Percentiles rank a stretch among this genome's conserved stretches.
Evolutionary conservation across 2,888 invertebrate species (phyloP).

Genomic region (Balanococcus diminutus): DNA sequence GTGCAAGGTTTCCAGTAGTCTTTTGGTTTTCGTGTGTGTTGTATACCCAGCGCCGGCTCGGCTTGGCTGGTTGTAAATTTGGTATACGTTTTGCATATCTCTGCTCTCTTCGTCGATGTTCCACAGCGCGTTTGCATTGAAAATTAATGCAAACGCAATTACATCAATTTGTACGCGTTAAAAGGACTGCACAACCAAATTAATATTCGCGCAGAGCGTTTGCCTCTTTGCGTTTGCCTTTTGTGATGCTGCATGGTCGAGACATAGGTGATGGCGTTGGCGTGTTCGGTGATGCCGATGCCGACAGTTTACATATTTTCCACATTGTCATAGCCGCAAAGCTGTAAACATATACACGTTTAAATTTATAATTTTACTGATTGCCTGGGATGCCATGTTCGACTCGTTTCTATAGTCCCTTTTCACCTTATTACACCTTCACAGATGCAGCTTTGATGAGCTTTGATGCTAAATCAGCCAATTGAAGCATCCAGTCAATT

Average conservation of each 20-base stretch:
- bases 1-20: slow-evolving; percentile 26
- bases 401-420: too few species aligned
- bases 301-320: neutral
- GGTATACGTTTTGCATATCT: neutral
- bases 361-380: slow-evolving; percentile 2
- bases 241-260: slow-evolving; percentile 17
- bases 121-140: slow-evolving; percentile 26
- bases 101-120: neutral
- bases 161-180: slow-evolving; percentile 53
- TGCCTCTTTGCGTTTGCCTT: neutral
- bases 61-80: neutral
- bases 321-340: neutral
- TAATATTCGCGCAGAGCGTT: slow-evolving; percentile 44
- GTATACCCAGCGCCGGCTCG: neutral
- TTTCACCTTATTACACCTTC: too few species aligned
- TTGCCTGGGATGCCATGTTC: neutral
- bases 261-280: slow-evolving; percentile 16
- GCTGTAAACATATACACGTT: slow-evolving; percentile 2
- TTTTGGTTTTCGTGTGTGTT: slow-evolving; percentile 19
- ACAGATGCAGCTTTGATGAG: neutral
- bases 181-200: slow-evolving; percentile 45
- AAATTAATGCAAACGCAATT: slow-evolving; percentile 53
- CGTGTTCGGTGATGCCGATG: neutral
- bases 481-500: neutral
- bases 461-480: neutral